Evolutionary conservation across 2,888 invertebrate genomes (phyloP), one percentile per base, ranked within the genome.

Genomic region (Melanostoma mellinum): DNA sequence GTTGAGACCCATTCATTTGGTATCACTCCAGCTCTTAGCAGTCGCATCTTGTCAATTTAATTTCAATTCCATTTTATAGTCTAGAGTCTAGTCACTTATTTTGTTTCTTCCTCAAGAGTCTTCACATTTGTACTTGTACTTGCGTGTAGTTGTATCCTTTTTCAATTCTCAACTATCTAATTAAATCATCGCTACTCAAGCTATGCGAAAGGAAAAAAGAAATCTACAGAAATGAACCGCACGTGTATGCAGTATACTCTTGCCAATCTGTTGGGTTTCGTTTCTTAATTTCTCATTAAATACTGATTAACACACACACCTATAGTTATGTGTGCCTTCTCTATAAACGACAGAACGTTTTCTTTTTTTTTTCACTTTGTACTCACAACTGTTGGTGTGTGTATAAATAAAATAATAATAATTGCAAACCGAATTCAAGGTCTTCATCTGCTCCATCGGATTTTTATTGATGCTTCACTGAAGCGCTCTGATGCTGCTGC

Each of bases 371-470:
- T 55, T 48, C 40, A 50, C 44, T 68, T 38, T 6, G 38, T 61
- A 56, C 40, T 33, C 3, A 33, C 9, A 40, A 10, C 55, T 30
- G 4, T 9, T 44, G n/a, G 4, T 20, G 4, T 36, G 52, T 78
- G 42, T 52, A 44, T 55, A 50, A n/a, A 33, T 30, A 71, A 58
- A 42, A 53, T 42, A 40, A 73, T 58, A 74, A 84, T 46, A 84
- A 84, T 84, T 84, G 84, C 79, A 71, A 79, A 56, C 84, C 79
- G 67, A 84, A 84, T 74, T 84, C 84, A 84, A 84, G 84, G 84
- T 79, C 79, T 84, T 79, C 63, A 63, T 63, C 79, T 74, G 69
- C 79, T 79, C 65, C 79, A 82, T 73, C 73, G 69, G 67, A 73
- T 75, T 84, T 20, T 84, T 84, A 84, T 79, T 74, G 72, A 72